A percentile compares a stretch with the other conserved stretches of the same genome.
Evolutionary conservation across 37 sponge, comb jelly and placozoan species (phyloP).

Genomic region (Hormiphora californensis): DNA sequence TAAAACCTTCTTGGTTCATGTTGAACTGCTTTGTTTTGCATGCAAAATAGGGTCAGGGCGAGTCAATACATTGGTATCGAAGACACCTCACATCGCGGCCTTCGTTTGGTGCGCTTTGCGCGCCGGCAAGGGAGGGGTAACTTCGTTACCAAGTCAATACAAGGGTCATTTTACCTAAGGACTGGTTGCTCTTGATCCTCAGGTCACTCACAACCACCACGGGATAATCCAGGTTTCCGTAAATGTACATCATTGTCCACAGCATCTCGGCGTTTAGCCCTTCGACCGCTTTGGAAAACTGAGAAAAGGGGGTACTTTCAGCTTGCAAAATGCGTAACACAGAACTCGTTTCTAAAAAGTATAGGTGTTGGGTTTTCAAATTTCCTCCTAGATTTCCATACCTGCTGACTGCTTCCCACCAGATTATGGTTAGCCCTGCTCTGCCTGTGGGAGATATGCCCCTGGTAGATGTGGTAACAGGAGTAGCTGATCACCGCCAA

Average conservation of each 20-base stretch:
- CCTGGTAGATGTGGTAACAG: constrained; percentile 10
- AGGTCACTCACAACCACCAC: background rate
- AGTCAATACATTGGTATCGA: too few species aligned
- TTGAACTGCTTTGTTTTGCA: too few species aligned
- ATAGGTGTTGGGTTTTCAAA: too few species aligned
- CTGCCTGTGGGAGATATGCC: constrained; percentile 13
- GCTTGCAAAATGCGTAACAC: too few species aligned
- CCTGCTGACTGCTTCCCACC: constrained; percentile 21
- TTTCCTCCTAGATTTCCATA: background rate
- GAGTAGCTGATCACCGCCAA: constrained; percentile 5
- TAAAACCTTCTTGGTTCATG: too few species aligned
- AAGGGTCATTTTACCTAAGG: background rate
- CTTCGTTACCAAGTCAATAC: too few species aligned
- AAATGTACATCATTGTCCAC: constrained; percentile 20
- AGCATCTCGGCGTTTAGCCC: constrained; percentile 14
- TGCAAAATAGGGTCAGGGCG: too few species aligned
- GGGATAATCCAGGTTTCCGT: background rate
- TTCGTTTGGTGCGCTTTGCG: too few species aligned
- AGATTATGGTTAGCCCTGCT: constrained; percentile 14
- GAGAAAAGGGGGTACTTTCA: too few species aligned
- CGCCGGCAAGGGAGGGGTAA: too few species aligned
- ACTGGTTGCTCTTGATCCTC: background rate
- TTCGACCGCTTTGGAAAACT: constrained; percentile 4
- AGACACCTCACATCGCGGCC: too few species aligned
- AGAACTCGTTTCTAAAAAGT: too few species aligned